phyloP scores from a whole-genome alignment of 2,888 invertebrate species.

The Junonia oenone region DNA sequence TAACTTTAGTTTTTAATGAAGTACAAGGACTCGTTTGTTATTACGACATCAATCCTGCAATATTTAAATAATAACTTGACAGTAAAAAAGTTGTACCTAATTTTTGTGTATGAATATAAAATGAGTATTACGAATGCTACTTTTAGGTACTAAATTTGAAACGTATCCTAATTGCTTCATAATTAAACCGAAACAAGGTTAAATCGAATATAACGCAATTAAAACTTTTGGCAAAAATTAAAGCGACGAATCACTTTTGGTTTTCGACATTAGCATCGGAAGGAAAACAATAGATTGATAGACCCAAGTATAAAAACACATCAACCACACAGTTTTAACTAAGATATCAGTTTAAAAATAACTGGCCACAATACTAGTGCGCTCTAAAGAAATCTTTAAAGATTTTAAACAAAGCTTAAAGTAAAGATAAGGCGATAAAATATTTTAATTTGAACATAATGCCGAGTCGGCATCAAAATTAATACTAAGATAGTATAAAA shows the following conservation, averaged over 20 bases:
- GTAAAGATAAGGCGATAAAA: constrained; percentile 18
- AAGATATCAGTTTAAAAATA: constrained; percentile 65
- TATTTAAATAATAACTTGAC: constrained; percentile 12
- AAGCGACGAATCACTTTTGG: constrained; percentile 27
- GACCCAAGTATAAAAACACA: constrained; percentile 23
- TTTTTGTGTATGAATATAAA: constrained; percentile 37
- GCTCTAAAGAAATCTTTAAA: constrained; percentile 54
- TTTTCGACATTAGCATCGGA: constrained; percentile 21
- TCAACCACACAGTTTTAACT: constrained; percentile 47
- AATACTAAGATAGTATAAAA: constrained; percentile 64
- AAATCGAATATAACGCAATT: constrained; percentile 20
- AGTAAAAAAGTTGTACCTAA: constrained; percentile 16
- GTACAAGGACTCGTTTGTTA: constrained; percentile 34
- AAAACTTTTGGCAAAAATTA: constrained; percentile 27
- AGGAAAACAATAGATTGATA: constrained; percentile 14
- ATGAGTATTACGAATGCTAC: constrained; percentile 48
- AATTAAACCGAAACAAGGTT: constrained; percentile 27
- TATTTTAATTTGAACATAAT: constrained; percentile 32
- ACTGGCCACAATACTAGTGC: constrained; percentile 73
- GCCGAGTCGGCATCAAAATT: constrained; percentile 52
- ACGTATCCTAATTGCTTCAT: constrained; percentile 15
- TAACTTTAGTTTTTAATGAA: constrained; percentile 69
- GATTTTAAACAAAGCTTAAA: constrained; percentile 41
- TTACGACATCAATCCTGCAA: constrained; percentile 13
- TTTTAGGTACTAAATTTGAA: constrained; percentile 14